phyloP scores from a whole-genome alignment of 2,113 vertebrate species.

The Cyanoderma ruficeps region DNA sequence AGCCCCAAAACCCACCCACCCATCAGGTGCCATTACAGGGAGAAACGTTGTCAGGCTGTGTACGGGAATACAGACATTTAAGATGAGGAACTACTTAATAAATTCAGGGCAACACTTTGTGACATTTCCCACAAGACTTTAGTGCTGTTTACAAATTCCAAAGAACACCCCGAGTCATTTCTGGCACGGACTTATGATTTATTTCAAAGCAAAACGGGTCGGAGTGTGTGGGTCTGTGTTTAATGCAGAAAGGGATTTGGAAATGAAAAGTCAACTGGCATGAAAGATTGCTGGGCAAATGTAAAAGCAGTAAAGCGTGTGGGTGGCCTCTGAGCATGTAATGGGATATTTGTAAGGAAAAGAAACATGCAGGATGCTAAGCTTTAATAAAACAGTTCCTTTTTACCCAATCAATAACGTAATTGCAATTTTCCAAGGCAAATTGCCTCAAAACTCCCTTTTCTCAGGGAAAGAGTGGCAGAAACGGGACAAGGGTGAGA shows the following conservation, averaged over 20 bases:
- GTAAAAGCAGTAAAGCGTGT: constrained; percentile 54
- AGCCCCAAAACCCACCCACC: not conserved
- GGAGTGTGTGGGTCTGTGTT: constrained; percentile 76
- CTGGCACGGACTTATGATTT: constrained; percentile 72
- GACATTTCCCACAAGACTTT: constrained; percentile 74
- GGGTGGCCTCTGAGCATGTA: constrained; percentile 69
- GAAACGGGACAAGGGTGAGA: not conserved
- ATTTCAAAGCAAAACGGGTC: constrained; percentile 78
- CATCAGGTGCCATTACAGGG: constrained; percentile 35
- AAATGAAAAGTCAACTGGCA: constrained; percentile 78
- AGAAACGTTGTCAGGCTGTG: constrained; percentile 4
- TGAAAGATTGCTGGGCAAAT: constrained; percentile 76
- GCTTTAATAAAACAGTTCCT: constrained; percentile 38
- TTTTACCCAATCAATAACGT: not conserved
- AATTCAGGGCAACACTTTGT: constrained; percentile 67
- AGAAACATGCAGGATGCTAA: not conserved
- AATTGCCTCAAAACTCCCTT: not conserved
- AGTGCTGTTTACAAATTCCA: constrained; percentile 75
- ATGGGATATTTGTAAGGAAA: constrained; percentile 52
- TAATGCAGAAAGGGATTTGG: constrained; percentile 76
- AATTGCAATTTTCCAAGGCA: constrained; percentile 5
- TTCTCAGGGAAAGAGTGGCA: not conserved
- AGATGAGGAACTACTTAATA: constrained; percentile 65
- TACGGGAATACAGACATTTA: constrained; percentile 27
- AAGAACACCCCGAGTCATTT: constrained; percentile 70